Conservation (phyloP, 2,797 vertebrate genomes). For the Caiman crocodilus region DNA sequence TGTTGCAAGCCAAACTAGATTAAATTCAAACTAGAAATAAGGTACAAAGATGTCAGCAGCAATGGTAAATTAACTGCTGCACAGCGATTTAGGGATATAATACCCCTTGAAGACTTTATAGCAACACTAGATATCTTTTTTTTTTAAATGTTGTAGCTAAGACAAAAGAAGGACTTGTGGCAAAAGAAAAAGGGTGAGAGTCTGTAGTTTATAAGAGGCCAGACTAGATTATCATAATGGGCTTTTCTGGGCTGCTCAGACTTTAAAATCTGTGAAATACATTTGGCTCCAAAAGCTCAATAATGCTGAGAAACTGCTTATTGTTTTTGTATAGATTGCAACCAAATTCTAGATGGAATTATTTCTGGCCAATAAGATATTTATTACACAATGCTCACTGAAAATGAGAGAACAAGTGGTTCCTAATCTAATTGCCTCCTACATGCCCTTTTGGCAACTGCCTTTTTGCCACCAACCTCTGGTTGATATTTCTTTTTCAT, state of each 20-base stretch:
- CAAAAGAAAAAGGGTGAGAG: too few species aligned
- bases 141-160: not conserved
- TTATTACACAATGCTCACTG: not conserved
- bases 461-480: not conserved
- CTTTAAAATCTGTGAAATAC: not conserved
- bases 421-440: not conserved
- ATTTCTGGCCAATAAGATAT: not conserved
- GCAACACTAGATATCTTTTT: not conserved
- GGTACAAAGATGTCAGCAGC: not conserved
- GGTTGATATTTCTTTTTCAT: not conserved
- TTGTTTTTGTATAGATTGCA: not conserved
- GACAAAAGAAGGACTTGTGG: fast-evolving
- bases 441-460: not conserved
- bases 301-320: not conserved
- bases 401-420: not conserved
- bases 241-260: not conserved
- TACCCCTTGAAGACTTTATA: not conserved
- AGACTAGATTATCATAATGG: not conserved
- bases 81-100: not conserved
- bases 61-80: not conserved
- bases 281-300: not conserved
- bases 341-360: not conserved
- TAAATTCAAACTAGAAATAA: not conserved
- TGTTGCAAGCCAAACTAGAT: not conserved
- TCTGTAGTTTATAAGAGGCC: not conserved